Percentiles rank a stretch among this genome's conserved stretches.
These are phyloP conservation scores for Onthophagus sagittarius DNA, from an alignment of 2,888 invertebrate species.

Conservation along the genomic window DNA sequence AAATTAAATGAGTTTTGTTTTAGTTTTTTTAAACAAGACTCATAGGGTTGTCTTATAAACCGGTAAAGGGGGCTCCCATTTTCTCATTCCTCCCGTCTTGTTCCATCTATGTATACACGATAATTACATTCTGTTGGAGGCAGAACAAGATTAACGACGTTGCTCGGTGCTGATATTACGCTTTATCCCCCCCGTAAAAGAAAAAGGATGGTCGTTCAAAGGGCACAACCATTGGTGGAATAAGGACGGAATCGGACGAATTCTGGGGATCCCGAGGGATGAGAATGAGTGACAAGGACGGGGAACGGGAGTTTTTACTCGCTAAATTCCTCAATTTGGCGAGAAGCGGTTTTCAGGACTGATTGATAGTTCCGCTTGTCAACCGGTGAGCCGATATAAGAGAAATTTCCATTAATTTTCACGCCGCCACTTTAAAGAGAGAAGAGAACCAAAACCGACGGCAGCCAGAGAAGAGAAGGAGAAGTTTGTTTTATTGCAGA, in stretches of 20 bases:
- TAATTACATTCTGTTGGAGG: slow-evolving; percentile 50
- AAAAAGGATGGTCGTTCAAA: slow-evolving; percentile 5
- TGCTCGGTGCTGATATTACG: slow-evolving; percentile 49
- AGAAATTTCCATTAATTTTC: slow-evolving; percentile 50
- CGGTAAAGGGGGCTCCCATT: not conserved
- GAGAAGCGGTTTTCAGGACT: slow-evolving; percentile 43
- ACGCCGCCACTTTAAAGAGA: slow-evolving; percentile 7
- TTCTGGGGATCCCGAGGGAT: slow-evolving; percentile 18
- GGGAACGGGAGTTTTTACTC: slow-evolving; percentile 37
- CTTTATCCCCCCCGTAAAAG: slow-evolving; percentile 33
- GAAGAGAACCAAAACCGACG: not conserved
- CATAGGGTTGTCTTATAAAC: not conserved
- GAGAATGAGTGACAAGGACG: slow-evolving; percentile 14
- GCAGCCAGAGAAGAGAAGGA: slow-evolving; percentile 18
- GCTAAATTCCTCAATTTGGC: slow-evolving; percentile 47
- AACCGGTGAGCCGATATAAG: slow-evolving; percentile 46
- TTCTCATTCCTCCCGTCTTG: slow-evolving; percentile 2
- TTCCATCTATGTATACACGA: slow-evolving; percentile 38
- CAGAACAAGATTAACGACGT: slow-evolving; percentile 51
- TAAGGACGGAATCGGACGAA: not conserved
- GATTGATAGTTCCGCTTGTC: slow-evolving; percentile 50
- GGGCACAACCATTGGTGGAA: not conserved
- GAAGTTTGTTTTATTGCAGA: slow-evolving; percentile 36
- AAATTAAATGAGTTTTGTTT: not conserved
- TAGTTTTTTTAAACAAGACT: not conserved